Base-by-base conservation (phyloP, 2,113 vertebrate genomes). In the Seriola rivoliana region DNA sequence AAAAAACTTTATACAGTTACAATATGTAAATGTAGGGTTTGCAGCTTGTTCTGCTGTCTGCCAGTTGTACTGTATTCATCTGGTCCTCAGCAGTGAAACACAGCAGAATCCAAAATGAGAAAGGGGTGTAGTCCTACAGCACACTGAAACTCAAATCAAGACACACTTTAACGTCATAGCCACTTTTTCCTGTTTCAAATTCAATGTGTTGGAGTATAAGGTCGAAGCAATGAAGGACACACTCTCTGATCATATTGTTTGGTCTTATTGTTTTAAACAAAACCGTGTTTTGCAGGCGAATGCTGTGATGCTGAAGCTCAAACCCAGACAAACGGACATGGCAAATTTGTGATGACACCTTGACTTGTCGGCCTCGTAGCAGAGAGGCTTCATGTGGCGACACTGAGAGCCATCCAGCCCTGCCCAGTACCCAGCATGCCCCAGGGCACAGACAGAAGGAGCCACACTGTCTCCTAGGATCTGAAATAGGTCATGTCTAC, bases 401-500 rank as follows among this genome's bases (percentile, higher is more conserved):
- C 21, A 42, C 75, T 63, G 72, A 63, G 71, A 58, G 75, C 57
- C 2, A 58, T 68, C 75, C 55, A n/a, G 64, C 71, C 70, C 52
- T 85, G 88, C 74, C 78, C 67, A 66, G 21, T 77, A 81, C 85
- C 88, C 89, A 86, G 78, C 84, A 82, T 81, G 92, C 90, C 83
- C 48, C 80, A 50, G 89, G 91, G 89, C 85, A 82, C 89, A 92
- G 84, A 85, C 84, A 80, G 79, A 85, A 77, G 81, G 62, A 85
- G 78, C 70, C 76, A 38, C 57, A 5, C 85, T 81, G 82, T 85
- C 90, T 88, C 74, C 67, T 75, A 60, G 14, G 65, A 82, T 46
- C 60, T 16, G 44, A 91, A 92, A 85, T 83, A 84, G 86, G 84
- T 90, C 87, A 89, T 16, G 65, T 80, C 81, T 74, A 63, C 67